Conservation (phyloP, 2,888 invertebrate species). For the Spodoptera littoralis region DNA sequence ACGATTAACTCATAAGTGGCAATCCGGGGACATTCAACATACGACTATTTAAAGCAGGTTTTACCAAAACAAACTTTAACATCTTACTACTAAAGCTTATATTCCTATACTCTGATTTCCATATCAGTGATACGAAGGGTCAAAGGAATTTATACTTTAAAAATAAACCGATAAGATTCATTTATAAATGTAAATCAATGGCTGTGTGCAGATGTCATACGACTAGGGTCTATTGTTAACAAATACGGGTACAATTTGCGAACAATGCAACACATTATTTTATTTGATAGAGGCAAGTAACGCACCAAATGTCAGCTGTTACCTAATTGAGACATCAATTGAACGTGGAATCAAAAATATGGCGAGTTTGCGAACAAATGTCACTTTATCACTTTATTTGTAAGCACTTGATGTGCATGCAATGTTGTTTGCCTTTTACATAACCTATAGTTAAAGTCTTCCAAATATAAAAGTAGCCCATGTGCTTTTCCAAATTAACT, state of each 20-base stretch:
- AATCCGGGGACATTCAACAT: conserved; percentile 71
- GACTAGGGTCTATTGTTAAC: conserved; percentile 82
- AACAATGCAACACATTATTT: conserved; percentile 83
- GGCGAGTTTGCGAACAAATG: conserved; percentile 61
- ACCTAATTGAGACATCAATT: conserved; percentile 80
- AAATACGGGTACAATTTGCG: conserved; percentile 84
- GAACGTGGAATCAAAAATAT: conserved; percentile 66
- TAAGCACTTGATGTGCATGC: too few relatives aligned
- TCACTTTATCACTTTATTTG: conserved; percentile 20
- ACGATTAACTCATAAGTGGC: conserved; percentile 78
- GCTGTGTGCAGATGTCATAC: conserved; percentile 75
- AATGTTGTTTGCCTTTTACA: too few relatives aligned
- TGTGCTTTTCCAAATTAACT: too few relatives aligned
- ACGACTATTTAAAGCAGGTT: conserved; percentile 53
- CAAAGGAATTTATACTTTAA: conserved; percentile 47
- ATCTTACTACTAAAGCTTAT: not conserved
- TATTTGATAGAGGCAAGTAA: conserved; percentile 78
- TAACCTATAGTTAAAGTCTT: too few relatives aligned
- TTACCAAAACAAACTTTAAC: conserved; percentile 36
- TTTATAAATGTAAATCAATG: conserved; percentile 24
- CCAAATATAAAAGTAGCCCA: too few relatives aligned
- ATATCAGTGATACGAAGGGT: not conserved
- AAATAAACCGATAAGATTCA: conserved; percentile 12
- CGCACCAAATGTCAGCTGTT: conserved; percentile 83
- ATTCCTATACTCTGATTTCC: conserved; percentile 1